Evolutionary conservation across 2,113 vertebrate species (phyloP), one percentile per base, ranked within the genome.

Genomic region (Fregata magnificens): DNA sequence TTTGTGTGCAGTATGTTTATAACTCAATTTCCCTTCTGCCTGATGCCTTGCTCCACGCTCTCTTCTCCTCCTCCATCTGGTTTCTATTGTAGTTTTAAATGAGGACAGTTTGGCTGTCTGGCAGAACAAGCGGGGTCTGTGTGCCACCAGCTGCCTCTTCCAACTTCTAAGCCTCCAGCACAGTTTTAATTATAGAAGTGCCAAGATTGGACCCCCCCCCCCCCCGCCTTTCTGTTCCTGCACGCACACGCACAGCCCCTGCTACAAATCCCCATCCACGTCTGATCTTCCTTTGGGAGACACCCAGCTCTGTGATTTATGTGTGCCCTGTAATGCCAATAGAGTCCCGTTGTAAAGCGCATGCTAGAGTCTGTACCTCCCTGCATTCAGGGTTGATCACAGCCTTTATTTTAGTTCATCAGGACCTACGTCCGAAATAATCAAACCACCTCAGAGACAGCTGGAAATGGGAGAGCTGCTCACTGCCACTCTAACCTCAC

Each of bases 61-160:
- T 71, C 67, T 88, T 69, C 81, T 97, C 88, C 93, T 95, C 88
- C 89, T 93, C 93, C 98, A 97, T 98, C 97, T 98, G 98, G 94
- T 97, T 98, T 98, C 90, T 90, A 97, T 98, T 98, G 97, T 96
- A 93, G 58, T 96, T 96, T 95, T 96, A 97, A 97, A 95, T 69
- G 82, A 97, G 86, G 96, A 96, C 70, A 69, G 86, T 97, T 97
- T 88, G 90, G 73, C 90, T 96, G 92, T 94, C 93, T 98, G 95
- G 96, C 95, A 97, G 90, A 96, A 86, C 88, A 96, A 91, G 73
- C 7, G 0, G 90, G 80, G 83, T 97, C 93, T 97, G 85, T 98
- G 94, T 97, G 96, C 96, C 95, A 97, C 73, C 86, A 94, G 82
- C 92, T 97, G 95, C 93, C 89, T 95, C 87, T 97, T 97, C 95